Base-by-base conservation (phyloP, 2,113 vertebrate genomes). In the Alaudala cheleensis region DNA sequence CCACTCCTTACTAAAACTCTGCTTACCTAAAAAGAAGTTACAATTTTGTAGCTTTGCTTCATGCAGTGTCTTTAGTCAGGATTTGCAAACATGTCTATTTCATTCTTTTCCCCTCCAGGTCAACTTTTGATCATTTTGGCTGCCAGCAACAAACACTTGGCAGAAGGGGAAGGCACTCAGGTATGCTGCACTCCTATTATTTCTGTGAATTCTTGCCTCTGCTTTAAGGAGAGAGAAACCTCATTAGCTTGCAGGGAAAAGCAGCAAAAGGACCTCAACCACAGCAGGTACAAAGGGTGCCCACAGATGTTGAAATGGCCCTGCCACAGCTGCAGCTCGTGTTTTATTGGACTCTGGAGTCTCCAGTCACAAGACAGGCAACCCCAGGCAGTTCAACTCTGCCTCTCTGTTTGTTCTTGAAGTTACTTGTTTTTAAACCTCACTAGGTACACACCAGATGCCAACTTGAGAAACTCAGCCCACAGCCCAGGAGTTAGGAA, bases 71-170 rank as follows among this genome's bases (percentile, higher is more conserved):
- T 66, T 65, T 67, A 70, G 57, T 40, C 17, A n/a, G 65, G 44
- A 60, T 96, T 79, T 84, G 10, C 40, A 80, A 78, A 31, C 0
- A 0, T 78, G 42, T 66, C 70, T 73, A 23, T 42, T 50, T 70
- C 64, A 25, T 53, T 49, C 58, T 47, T 88, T 80, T 88, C 37
- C 65, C 57, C 78, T 79, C 61, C 54, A 90, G 64, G 60, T 93
- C 76, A 73, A 56, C 45, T 88, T 94, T 73, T 83, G 33, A 83
- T 90, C 56, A 14, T 90, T 88, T 95, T 88, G 60, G 64, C 34
- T 50, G 22, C 56, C 78, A 51, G 47, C 39, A 90, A 74, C 60
- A 53, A 96, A 44, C 47, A 31, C 50, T 83, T 92, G 76, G 76
- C 79, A 93, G 67, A 65, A 54, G 7, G 7, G 39, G 39, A 50